These are phyloP conservation scores for Carpatolechia fugitivella DNA, from an alignment of 2,888 invertebrate species.

Conservation along the genomic window DNA sequence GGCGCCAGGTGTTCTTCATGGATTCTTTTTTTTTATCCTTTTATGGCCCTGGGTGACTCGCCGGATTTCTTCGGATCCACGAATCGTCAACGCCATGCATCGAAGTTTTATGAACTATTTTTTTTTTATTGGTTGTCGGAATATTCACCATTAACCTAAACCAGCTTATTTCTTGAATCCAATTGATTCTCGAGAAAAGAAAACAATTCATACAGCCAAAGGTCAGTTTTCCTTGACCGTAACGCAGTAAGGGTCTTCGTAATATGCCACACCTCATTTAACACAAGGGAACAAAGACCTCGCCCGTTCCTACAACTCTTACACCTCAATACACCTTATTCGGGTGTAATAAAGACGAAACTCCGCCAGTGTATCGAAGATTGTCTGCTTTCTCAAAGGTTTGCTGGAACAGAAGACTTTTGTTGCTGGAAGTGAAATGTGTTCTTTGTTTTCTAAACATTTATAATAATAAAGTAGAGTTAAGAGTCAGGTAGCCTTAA, in stretches of 20 bases:
- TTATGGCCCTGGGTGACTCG: too few species aligned
- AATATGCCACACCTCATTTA: conserved; percentile 17
- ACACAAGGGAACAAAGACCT: conserved; percentile 9
- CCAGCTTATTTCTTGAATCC: background rate
- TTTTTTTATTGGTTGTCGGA: too few species aligned
- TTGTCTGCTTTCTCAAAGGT: background rate
- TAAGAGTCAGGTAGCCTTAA: too few species aligned
- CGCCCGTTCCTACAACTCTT: background rate
- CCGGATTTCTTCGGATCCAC: too few species aligned
- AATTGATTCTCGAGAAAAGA: background rate
- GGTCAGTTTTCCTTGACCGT: conserved; percentile 8
- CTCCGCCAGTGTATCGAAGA: background rate
- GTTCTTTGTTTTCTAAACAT: too few species aligned
- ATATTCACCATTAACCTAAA: background rate
- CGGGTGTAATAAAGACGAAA: background rate
- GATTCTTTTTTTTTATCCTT: too few species aligned
- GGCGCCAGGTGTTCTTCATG: too few species aligned
- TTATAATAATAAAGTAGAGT: too few species aligned
- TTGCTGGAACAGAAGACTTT: background rate
- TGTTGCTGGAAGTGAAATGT: background rate
- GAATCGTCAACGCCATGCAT: too few species aligned
- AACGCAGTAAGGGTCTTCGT: conserved; percentile 9
- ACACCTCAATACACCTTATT: background rate
- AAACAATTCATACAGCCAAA: conserved; percentile 7
- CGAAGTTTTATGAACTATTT: too few species aligned